Evolutionary conservation across 2,113 vertebrate species (phyloP), one percentile per base, ranked within the genome.

Genomic region (Mastomys coucha): DNA sequence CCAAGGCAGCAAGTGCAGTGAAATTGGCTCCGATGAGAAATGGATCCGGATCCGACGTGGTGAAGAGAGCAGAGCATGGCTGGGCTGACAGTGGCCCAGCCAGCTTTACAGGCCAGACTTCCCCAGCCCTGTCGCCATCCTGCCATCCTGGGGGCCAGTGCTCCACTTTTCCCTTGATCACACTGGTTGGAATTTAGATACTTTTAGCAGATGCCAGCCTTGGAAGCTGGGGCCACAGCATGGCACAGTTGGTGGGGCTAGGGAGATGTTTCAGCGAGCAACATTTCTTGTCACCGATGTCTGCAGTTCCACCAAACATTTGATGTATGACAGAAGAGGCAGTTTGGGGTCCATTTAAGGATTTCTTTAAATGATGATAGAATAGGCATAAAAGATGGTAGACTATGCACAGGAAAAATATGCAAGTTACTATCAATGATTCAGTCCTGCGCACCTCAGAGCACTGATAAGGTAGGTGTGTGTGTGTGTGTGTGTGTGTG

Each of bases 51-150:
- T 77, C 97, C 65, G 53, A 93, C 97, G 58, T 75, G 85, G 63
- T 93, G 85, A 93, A 86, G 87, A 72, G 73, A n/a, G 72, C 89
- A 81, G 70, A 98, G 85, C 45, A 88, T 58, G 78, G 91, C 84
- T 95, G 72, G 86, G 49, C 8, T 85, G 86, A 56, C 2, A 20
- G 49, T 26, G 53, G 96, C 89, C 97, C 84, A 69, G 89, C 91
- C 96, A 65, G 26, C 97, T 94, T 96, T 95, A 89, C 88, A 94
- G 97, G 93, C 93, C 76, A 49, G 92, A 95, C 97, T 88, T 95
- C 76, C 90, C 94, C 7, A 69, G 96, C 95, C 73, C 7, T 70
- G 85, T 26, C n/a, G 91, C 96, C 56, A 73, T 92, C 96, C 91
- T 70, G 75, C 36, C 36, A 42, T 63, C 24, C n/a, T 2, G 6